A percentile compares a stretch with the other conserved stretches of the same genome.
phyloP scores from a whole-genome alignment of 2,113 vertebrate genomes.

The Ophthalmotilapia sp. region DNA sequence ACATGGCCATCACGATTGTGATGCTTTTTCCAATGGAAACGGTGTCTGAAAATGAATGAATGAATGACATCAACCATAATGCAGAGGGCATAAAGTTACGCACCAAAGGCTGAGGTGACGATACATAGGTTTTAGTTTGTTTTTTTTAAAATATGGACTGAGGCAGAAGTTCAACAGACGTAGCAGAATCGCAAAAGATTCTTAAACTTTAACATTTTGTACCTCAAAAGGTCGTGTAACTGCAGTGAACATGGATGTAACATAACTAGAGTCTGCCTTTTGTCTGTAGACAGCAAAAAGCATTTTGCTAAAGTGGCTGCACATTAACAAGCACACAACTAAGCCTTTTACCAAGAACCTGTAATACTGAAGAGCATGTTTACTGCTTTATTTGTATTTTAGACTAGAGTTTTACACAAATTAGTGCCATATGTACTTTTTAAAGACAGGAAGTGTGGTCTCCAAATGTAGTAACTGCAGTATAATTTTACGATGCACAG shows the following conservation, averaged over 20 bases:
- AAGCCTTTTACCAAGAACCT: conserved; percentile 62
- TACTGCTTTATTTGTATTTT: conserved; percentile 21
- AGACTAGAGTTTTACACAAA: conserved; percentile 22
- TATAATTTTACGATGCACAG: not conserved
- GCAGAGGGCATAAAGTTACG: conserved; percentile 4
- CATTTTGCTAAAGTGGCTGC: conserved; percentile 46
- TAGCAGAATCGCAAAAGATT: not conserved
- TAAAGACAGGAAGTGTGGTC: not conserved
- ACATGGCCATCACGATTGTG: conserved; percentile 20
- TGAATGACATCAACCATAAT: conserved; percentile 12
- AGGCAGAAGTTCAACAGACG: not conserved
- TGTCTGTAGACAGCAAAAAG: conserved; percentile 9
- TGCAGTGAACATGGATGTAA: conserved; percentile 22
- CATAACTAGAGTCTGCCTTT: conserved; percentile 26
- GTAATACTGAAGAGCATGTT: conserved; percentile 25
- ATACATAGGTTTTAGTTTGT: not conserved
- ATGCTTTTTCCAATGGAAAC: conserved; percentile 18
- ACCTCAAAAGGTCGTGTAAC: conserved; percentile 19
- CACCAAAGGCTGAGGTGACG: not conserved
- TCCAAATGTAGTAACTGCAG: not conserved
- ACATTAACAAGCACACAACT: conserved; percentile 69
- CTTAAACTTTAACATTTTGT: not conserved
- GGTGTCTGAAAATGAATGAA: not conserved
- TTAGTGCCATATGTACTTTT: conserved; percentile 33
- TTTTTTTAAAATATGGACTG: not conserved